Percentiles rank a stretch among this genome's conserved stretches.
Conservation (phyloP, 2,797 vertebrate genomes). For the Rhynchotus rufescens region DNA sequence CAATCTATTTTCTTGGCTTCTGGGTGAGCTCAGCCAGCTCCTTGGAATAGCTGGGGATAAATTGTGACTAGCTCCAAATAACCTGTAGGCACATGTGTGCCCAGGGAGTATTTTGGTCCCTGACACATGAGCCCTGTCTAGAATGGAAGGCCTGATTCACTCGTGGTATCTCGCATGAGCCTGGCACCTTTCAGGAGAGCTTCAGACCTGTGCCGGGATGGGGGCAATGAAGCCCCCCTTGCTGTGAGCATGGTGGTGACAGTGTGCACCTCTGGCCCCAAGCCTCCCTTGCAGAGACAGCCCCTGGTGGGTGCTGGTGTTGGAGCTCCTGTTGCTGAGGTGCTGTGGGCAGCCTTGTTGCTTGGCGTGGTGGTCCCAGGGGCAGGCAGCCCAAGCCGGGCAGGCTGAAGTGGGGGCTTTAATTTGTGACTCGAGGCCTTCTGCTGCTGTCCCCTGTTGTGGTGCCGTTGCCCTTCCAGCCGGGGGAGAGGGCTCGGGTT, state of each 20-base stretch:
- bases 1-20: background rate
- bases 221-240: background rate
- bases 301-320: background rate
- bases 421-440: slow-evolving; percentile 19
- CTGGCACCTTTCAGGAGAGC: background rate
- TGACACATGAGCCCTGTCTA: background rate
- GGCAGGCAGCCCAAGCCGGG: background rate
- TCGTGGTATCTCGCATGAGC: background rate
- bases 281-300: background rate
- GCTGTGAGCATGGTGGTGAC: background rate
- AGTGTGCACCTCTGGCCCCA: background rate
- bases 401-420: background rate
- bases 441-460: background rate
- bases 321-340: background rate
- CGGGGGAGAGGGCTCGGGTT: background rate
- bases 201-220: background rate
- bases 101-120: slow-evolving; percentile 41
- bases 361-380: background rate
- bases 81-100: background rate
- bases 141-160: slow-evolving; percentile 28
- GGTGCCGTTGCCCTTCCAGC: slow-evolving; percentile 12
- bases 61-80: slow-evolving; percentile 31
- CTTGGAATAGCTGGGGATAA: slow-evolving; percentile 6
- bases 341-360: background rate
- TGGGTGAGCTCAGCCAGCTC: slow-evolving; percentile 25